Evolutionary conservation across 2,113 vertebrate genomes (phyloP), one percentile per base, ranked within the genome.

Genomic region (Oncorhynchus clarkii): DNA sequence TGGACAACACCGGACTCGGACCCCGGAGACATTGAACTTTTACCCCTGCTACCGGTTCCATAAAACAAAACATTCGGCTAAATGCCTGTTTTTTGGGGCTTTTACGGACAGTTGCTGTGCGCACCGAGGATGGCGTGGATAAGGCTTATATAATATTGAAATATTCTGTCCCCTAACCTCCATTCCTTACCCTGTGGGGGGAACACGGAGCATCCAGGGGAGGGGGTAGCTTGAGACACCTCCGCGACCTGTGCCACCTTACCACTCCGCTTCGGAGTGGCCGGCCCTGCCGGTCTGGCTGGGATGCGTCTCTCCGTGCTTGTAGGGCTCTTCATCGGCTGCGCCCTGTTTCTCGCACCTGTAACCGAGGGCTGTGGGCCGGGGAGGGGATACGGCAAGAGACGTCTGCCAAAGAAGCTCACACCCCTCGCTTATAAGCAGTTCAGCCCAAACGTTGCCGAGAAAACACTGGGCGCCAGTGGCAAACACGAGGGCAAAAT

Each of bases 391-490:
- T 95, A 97, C 93, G 97, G 97, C 84, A 97, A 95, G 93, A 95
- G 97, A 87, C 95, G 96, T 83, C 95, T 92, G 65, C 95, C 96
- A 34, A 93, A 95, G 88, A 97, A 96, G 91, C 96, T 98, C 80
- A 94, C 95, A 85, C 96, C 97, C 82, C 96, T 98, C 29, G 94
- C 95, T 69, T 97, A 96, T 91, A 96, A 96, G 88, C 95, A 97
- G 85, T 97, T 97, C 91, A 95, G 93, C 84, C 96, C 97, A 81
- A 97, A 97, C 89, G 96, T 99, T 64, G 96, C 97, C 73, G 97
- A 99, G 93, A 98, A 99, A 92, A 99, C 96, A 20, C 93, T 98
- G 86, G 97, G 97, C 24, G 97, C 97, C 85, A 98, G 97, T 93
- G 97, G 97, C 65, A 92, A 96, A 83, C 95, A 96, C 83, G 97